phyloP scores from a whole-genome alignment of 2,113 vertebrate species.

The Phycodurus eques region DNA sequence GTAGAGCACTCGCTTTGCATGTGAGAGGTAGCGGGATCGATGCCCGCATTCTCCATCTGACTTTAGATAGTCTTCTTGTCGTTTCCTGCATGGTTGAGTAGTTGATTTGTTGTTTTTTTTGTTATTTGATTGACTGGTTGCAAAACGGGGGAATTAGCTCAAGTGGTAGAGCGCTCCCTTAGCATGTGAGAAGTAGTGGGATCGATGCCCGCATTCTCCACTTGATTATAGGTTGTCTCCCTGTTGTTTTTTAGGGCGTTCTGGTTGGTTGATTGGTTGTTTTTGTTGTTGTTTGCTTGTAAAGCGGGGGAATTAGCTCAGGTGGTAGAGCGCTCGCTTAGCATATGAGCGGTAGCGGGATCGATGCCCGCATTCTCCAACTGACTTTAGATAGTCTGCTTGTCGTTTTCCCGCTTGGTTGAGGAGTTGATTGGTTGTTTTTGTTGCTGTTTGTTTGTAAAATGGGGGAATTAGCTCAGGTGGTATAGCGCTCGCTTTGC shows the following conservation, averaged over 20 bases:
- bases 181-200: constrained; percentile 76
- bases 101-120: too few relatives aligned
- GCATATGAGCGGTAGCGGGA: constrained; percentile 76
- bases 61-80: too few relatives aligned
- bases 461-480: constrained; percentile 49
- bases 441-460: too few relatives aligned
- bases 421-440: too few relatives aligned
- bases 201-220: constrained; percentile 64
- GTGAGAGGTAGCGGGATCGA: constrained; percentile 74
- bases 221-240: too few relatives aligned
- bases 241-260: too few relatives aligned
- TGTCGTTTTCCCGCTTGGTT: too few relatives aligned
- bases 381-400: too few relatives aligned
- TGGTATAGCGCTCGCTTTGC: constrained; percentile 68
- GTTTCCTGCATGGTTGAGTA: too few relatives aligned
- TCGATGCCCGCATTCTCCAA: constrained; percentile 64
- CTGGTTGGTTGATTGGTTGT: too few relatives aligned
- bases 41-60: constrained; percentile 55
- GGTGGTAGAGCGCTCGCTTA: constrained; percentile 83
- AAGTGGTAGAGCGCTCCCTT: constrained; percentile 83
- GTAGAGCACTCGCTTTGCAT: constrained; percentile 81
- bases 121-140: too few relatives aligned
- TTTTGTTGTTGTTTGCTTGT: too few relatives aligned
- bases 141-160: constrained; percentile 74
- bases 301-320: constrained; percentile 75